phyloP scores from a whole-genome alignment of 2,888 invertebrate species.

The Drosophila nigricruria region DNA sequence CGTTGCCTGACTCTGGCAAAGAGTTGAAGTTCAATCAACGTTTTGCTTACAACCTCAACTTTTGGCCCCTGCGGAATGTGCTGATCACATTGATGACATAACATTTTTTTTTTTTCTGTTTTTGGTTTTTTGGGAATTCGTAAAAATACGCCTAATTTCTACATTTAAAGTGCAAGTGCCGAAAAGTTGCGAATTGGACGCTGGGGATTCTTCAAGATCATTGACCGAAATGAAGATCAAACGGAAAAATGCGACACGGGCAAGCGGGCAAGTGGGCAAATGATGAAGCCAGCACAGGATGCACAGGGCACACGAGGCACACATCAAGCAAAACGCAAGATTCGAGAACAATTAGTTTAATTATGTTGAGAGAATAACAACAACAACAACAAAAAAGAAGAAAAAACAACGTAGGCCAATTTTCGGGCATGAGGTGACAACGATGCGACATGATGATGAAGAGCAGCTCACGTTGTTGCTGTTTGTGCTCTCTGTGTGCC shows the following conservation, averaged over 20 bases:
- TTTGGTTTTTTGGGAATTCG: slow-evolving; percentile 16
- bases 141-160: slow-evolving; percentile 59
- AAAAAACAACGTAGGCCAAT: slow-evolving; percentile 38
- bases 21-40: slow-evolving; percentile 39
- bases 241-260: slow-evolving; percentile 36
- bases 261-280: neutral
- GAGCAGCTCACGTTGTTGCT: slow-evolving; percentile 42
- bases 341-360: slow-evolving; percentile 75
- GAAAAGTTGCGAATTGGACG: slow-evolving; percentile 73
- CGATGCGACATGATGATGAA: slow-evolving; percentile 78
- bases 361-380: slow-evolving; percentile 56
- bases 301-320: neutral
- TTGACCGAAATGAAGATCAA: slow-evolving; percentile 75
- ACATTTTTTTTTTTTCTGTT: slow-evolving; percentile 19
- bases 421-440: slow-evolving; percentile 79
- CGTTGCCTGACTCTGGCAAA: neutral
- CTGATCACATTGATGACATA: slow-evolving; percentile 76
- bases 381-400: slow-evolving; percentile 9
- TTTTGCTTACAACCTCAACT: slow-evolving; percentile 59
- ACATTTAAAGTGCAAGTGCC: slow-evolving; percentile 77
- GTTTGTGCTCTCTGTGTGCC: slow-evolving; percentile 8
- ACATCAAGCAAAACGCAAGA: slow-evolving; percentile 23
- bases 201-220: slow-evolving; percentile 73
- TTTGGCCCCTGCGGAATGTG: slow-evolving; percentile 36
- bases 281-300: slow-evolving; percentile 3